A percentile compares a stretch with the other conserved stretches of the same genome.
Evolutionary conservation across 2,888 invertebrate genomes (phyloP).

Genomic region (Gymnocheta viridis): DNA sequence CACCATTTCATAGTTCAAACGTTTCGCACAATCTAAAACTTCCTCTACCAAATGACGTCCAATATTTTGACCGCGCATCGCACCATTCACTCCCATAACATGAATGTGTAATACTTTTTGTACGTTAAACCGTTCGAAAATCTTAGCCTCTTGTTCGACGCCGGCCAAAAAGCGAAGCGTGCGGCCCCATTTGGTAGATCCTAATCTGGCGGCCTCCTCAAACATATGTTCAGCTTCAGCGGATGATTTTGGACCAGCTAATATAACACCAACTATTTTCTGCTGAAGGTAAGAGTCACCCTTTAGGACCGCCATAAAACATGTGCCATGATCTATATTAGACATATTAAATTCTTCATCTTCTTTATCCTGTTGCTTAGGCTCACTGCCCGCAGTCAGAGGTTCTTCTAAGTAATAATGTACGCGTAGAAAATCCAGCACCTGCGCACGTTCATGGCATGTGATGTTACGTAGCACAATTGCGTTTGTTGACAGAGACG

Average conservation of each 20-base stretch:
- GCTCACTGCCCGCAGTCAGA: constrained; percentile 75
- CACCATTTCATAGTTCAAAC: constrained; percentile 74
- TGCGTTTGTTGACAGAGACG: constrained; percentile 33
- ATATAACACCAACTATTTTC: constrained; percentile 75
- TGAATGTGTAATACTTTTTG: constrained; percentile 76
- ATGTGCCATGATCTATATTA: constrained; percentile 74
- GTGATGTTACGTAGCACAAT: constrained; percentile 72
- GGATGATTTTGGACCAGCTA: constrained; percentile 77
- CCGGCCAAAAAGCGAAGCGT: constrained; percentile 74
- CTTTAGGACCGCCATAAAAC: constrained; percentile 73
- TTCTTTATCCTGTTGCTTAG: constrained; percentile 74
- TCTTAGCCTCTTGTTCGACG: constrained; percentile 76
- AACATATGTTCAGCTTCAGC: constrained; percentile 73
- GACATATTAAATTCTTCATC: constrained; percentile 77
- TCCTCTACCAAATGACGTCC: constrained; percentile 75
- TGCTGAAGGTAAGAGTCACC: neutral
- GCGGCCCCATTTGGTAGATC: constrained; percentile 77
- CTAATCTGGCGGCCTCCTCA: constrained; percentile 71
- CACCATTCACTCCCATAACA: constrained; percentile 75
- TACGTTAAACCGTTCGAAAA: constrained; percentile 74
- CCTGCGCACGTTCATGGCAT: constrained; percentile 70
- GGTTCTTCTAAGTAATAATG: constrained; percentile 80
- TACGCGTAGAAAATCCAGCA: constrained; percentile 76
- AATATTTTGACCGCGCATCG: constrained; percentile 75
- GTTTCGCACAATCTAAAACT: constrained; percentile 71